Percentiles rank a stretch among this genome's conserved stretches.
Conservation (phyloP, 2,888 invertebrate genomes). For the Allygus modestus region DNA sequence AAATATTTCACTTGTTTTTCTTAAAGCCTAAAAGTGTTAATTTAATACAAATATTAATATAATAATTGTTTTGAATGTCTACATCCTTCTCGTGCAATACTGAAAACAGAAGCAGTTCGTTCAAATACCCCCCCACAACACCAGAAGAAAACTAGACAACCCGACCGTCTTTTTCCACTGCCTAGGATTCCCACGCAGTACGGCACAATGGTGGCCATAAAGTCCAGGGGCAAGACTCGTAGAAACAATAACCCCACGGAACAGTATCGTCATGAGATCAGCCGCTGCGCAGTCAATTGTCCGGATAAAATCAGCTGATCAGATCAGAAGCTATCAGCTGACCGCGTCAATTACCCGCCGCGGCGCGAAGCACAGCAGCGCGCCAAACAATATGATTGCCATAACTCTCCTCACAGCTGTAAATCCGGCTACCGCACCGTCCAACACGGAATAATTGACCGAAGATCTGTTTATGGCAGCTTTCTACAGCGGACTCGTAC, state of each 20-base stretch:
- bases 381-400: conserved; percentile 58
- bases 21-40: too few relatives aligned
- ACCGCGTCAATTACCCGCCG: conserved; percentile 50
- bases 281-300: conserved; percentile 52
- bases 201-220: conserved; percentile 28
- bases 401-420: conserved; percentile 26
- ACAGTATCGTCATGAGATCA: conserved; percentile 46
- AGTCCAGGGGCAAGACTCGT: neutral
- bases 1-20: too few relatives aligned
- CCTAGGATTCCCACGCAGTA: conserved; percentile 39
- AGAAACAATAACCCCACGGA: conserved; percentile 41
- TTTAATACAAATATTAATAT: too few relatives aligned
- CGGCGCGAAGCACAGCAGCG: neutral
- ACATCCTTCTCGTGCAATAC: too few relatives aligned
- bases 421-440: conserved; percentile 41
- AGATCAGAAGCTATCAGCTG: conserved; percentile 42
- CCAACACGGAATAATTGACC: conserved; percentile 46
- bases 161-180: too few relatives aligned
- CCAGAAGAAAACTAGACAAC: too few relatives aligned
- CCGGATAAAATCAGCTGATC: conserved; percentile 56
- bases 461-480: conserved; percentile 41
- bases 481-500: conserved; percentile 6
- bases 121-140: too few relatives aligned
- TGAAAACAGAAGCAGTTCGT: too few relatives aligned
- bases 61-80: too few relatives aligned